These are phyloP conservation scores for Mesorhabditis sp. DNA, from an alignment of 2,888 invertebrate genomes.

Conservation along the genomic window DNA sequence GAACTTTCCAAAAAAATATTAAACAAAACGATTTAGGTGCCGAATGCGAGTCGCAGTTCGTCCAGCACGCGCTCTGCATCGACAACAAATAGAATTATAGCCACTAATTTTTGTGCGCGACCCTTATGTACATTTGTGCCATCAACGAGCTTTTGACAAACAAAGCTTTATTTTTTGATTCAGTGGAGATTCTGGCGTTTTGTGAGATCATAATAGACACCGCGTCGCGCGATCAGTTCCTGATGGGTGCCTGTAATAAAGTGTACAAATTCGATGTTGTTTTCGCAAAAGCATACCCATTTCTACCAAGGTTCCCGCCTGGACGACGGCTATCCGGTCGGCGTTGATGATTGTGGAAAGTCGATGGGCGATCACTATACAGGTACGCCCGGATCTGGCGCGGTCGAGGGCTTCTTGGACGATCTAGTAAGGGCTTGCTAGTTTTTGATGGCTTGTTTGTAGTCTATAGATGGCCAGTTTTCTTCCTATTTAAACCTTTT, in stretches of 20 bases:
- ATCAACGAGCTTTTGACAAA: too few relatives aligned
- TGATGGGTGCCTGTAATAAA: conserved; percentile 41
- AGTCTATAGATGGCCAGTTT: neutral
- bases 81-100: neutral
- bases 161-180: neutral
- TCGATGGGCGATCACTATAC: conserved; percentile 62
- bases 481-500: conserved; percentile 34
- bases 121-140: too few relatives aligned
- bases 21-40: conserved; percentile 10
- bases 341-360: conserved; percentile 62
- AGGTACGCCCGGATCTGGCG: conserved; percentile 60
- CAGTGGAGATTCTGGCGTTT: conserved; percentile 29
- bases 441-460: neutral
- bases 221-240: conserved; percentile 31
- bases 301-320: conserved; percentile 62
- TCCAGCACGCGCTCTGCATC: conserved; percentile 10
- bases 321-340: conserved; percentile 42
- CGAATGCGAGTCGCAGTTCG: conserved; percentile 27
- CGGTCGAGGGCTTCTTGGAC: conserved; percentile 79
- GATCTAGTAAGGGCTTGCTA: conserved; percentile 60
- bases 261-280: neutral
- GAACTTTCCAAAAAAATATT: neutral
- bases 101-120: too few relatives aligned
- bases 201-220: conserved; percentile 39
- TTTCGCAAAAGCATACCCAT: conserved; percentile 60